Conservation (phyloP, 2,888 invertebrate genomes). For the Dromius quadrimaculatus region DNA sequence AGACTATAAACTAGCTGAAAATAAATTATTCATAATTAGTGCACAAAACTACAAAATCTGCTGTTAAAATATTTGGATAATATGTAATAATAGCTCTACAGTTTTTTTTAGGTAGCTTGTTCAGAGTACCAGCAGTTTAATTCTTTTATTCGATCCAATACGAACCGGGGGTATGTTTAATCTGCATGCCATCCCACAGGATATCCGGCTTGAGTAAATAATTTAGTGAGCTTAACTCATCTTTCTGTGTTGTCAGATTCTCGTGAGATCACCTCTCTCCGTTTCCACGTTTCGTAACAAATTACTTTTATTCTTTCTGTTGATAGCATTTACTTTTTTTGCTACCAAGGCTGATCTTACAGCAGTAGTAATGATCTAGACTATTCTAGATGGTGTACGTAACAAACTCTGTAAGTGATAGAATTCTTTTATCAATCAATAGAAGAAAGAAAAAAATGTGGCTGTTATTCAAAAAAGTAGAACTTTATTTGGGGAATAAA, state of each 20-base stretch:
- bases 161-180: constrained; percentile 42
- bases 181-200: constrained; percentile 45
- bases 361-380: too few species aligned
- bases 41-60: neutral
- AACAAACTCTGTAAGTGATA: too few species aligned
- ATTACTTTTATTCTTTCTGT: constrained; percentile 44
- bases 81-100: neutral
- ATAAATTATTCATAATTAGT: constrained; percentile 7
- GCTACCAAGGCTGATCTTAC: too few species aligned
- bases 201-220: constrained; percentile 45
- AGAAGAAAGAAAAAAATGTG: too few species aligned
- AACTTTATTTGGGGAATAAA: too few species aligned
- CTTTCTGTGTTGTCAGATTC: constrained; percentile 48
- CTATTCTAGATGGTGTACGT: too few species aligned
- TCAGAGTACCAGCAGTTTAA: constrained; percentile 30
- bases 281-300: constrained; percentile 45
- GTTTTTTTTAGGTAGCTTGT: constrained; percentile 13
- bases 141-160: constrained; percentile 47
- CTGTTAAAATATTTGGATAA: neutral
- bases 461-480: too few species aligned
- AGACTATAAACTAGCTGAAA: neutral
- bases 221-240: constrained; percentile 49
- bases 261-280: constrained; percentile 42
- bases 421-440: too few species aligned
- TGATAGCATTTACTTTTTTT: constrained; percentile 42